Evolutionary conservation across 2,888 invertebrate genomes (phyloP).

Genomic region (Drosophila niveifrons): DNA sequence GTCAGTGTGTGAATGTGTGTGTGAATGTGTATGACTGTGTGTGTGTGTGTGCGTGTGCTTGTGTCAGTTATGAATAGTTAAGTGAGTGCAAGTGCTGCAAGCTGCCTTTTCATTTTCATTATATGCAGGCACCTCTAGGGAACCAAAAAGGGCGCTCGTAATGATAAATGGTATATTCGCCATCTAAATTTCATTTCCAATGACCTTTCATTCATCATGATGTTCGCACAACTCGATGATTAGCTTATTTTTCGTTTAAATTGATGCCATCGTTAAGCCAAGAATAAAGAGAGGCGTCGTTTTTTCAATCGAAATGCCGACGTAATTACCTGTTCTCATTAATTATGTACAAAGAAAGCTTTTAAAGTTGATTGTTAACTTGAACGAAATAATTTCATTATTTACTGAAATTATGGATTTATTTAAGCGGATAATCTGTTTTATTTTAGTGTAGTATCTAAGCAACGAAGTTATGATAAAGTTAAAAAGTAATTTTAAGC

Average conservation of each 20-base stretch:
- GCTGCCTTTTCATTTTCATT: conserved; percentile 46
- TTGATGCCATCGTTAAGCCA: not conserved
- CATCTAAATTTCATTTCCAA: conserved; percentile 24
- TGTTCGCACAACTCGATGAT: not conserved
- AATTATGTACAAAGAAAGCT: not conserved
- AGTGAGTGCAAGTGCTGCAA: conserved; percentile 65
- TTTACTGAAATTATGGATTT: not conserved
- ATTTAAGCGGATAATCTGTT: no score
- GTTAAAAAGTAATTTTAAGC: no score
- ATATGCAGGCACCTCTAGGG: conserved; percentile 14
- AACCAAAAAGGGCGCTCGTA: not conserved
- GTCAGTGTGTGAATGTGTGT: conserved; percentile 21
- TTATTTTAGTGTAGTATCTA: no score
- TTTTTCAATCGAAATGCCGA: not conserved
- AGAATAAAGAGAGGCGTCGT: not conserved
- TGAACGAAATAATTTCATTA: not conserved
- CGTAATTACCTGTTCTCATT: not conserved
- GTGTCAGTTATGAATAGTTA: conserved; percentile 71
- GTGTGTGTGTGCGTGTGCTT: conserved; percentile 21
- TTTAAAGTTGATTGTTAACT: no score
- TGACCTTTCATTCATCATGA: conserved; percentile 2
- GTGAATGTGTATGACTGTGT: not conserved
- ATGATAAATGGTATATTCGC: conserved; percentile 5
- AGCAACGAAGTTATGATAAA: no score
- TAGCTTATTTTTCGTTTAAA: not conserved